Percentiles rank a stretch among this genome's conserved stretches.
These are phyloP conservation scores for Machimus rusticus DNA, from an alignment of 2,888 invertebrate genomes.

Conservation along the genomic window DNA sequence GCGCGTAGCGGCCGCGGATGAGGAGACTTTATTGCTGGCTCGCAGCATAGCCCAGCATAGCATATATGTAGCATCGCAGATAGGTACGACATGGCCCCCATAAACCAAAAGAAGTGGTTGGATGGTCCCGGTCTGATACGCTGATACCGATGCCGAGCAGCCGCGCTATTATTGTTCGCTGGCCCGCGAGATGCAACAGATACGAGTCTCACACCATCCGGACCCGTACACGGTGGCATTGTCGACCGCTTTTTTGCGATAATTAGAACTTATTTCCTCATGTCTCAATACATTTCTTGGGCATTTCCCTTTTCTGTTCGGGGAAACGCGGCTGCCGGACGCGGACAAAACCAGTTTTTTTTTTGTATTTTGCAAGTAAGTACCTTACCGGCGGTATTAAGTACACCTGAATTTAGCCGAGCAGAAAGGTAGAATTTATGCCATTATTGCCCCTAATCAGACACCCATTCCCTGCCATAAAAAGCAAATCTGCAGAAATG, in stretches of 20 bases:
- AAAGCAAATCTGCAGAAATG: not conserved
- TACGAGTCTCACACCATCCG: not conserved
- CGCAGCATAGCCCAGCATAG: not conserved
- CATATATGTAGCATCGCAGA: no score
- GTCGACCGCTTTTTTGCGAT: conserved; percentile 12
- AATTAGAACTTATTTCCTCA: conserved; percentile 25
- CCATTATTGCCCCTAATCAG: conserved; percentile 34
- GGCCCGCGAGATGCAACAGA: not conserved
- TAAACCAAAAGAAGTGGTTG: conserved; percentile 5
- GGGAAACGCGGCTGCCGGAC: not conserved
- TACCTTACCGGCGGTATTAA: not conserved
- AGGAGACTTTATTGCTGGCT: not conserved
- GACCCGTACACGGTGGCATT: not conserved
- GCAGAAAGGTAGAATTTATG: conserved; percentile 19
- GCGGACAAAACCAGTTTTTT: not conserved
- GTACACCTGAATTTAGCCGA: not conserved
- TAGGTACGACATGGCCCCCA: not conserved
- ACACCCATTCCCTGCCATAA: not conserved
- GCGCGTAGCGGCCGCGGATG: not conserved
- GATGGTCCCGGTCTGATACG: not conserved
- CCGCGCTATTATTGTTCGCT: conserved; percentile 8
- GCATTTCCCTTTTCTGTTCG: not conserved
- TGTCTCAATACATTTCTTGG: conserved; percentile 7
- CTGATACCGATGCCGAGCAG: not conserved
- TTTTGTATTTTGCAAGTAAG: no score